Evolutionary conservation across 2,888 invertebrate species (phyloP).

Genomic region (Calliphora vomitoria): DNA sequence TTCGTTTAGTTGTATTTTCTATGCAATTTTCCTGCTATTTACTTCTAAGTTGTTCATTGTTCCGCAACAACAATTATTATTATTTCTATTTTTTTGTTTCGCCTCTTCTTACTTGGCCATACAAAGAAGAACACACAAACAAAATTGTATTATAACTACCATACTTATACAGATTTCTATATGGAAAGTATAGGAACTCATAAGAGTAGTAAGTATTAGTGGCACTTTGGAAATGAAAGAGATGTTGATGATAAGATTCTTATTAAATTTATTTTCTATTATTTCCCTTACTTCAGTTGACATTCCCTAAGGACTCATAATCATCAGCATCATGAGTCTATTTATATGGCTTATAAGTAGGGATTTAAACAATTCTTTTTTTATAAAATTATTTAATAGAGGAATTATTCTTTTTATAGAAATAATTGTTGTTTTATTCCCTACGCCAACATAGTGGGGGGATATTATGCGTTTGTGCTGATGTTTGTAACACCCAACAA

Average conservation of each 20-base stretch:
- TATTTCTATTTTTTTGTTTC: constrained; percentile 5
- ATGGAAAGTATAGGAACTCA: constrained; percentile 14
- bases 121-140: constrained; percentile 23
- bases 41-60: constrained; percentile 63
- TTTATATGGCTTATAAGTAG: constrained; percentile 1
- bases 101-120: constrained; percentile 5
- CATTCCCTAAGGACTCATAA: constrained; percentile 26
- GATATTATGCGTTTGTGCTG: too few relatives aligned
- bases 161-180: neutral
- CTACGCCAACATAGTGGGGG: too few relatives aligned
- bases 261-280: constrained; percentile 18
- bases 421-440: too few relatives aligned
- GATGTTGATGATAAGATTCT: constrained; percentile 49
- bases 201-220: constrained; percentile 47
- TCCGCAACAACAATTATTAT: constrained; percentile 68
- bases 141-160: constrained; percentile 27
- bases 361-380: neutral
- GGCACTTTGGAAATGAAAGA: constrained; percentile 40
- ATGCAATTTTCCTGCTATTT: constrained; percentile 57
- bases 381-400: too few relatives aligned
- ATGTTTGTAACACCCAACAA: too few relatives aligned
- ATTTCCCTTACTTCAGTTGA: constrained; percentile 45
- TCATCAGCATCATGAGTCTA: constrained; percentile 17
- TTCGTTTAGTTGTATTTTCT: constrained; percentile 54
- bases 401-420: too few relatives aligned